phyloP scores from a whole-genome alignment of 2,888 invertebrate species.

The Patella depressa region DNA sequence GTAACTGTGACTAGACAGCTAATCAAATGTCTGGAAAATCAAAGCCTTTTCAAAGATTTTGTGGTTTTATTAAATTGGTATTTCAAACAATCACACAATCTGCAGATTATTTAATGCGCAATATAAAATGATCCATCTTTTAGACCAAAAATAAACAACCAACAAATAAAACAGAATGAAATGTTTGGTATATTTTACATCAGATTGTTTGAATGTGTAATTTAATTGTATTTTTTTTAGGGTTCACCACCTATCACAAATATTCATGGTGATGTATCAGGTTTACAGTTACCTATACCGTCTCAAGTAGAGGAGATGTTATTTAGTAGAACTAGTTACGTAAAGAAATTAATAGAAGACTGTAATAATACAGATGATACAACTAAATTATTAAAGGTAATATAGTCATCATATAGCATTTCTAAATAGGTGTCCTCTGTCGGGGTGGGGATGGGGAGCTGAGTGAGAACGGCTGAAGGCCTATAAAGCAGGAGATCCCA shows the following conservation, averaged over 20 bases:
- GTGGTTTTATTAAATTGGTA: too few species aligned
- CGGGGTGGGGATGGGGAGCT: neutral
- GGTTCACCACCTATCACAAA: constrained; percentile 62
- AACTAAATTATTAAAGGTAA: constrained; percentile 80
- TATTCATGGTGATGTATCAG: constrained; percentile 62
- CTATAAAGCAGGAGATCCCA: too few species aligned
- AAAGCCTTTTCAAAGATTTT: too few species aligned
- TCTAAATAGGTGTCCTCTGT: neutral
- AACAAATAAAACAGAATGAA: too few species aligned
- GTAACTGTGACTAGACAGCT: too few species aligned
- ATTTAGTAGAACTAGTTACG: constrained; percentile 82
- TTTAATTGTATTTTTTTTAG: constrained; percentile 30
- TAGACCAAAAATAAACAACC: too few species aligned
- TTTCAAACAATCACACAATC: too few species aligned
- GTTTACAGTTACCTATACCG: constrained; percentile 78
- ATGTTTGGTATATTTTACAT: neutral
- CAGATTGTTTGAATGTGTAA: neutral
- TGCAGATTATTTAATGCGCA: too few species aligned
- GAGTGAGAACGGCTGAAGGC: neutral
- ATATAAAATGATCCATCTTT: too few species aligned
- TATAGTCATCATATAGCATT: constrained; percentile 14
- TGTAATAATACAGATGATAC: constrained; percentile 93
- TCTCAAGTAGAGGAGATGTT: constrained; percentile 85
- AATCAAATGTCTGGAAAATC: too few species aligned
- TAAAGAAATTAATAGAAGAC: constrained; percentile 96